Evolutionary conservation across 2,888 invertebrate species (phyloP).

Genomic region (Anoplius nigerrimus): DNA sequence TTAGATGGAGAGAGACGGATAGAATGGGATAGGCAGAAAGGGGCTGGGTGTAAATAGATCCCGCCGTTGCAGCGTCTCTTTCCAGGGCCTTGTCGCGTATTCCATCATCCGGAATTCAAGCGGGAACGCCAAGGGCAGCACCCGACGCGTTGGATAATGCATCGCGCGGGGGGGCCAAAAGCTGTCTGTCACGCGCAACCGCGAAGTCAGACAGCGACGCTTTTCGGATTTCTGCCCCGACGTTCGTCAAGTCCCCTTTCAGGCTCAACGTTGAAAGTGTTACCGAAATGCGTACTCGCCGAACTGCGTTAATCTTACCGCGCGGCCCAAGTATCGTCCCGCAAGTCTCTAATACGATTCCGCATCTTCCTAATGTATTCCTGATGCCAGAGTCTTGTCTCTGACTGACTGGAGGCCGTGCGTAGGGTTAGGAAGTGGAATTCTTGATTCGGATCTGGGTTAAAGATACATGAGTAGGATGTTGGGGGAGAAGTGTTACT

Average conservation of each 20-base stretch:
- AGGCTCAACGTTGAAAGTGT: slow-evolving; percentile 13
- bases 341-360: background rate
- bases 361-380: background rate
- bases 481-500: too few relatives aligned
- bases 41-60: slow-evolving; percentile 27
- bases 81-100: slow-evolving; percentile 25
- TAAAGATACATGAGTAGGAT: too few relatives aligned
- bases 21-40: too few relatives aligned
- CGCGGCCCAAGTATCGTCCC: background rate
- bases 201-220: slow-evolving; percentile 38
- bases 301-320: background rate
- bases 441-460: too few relatives aligned
- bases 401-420: too few relatives aligned
- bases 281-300: slow-evolving; percentile 13
- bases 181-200: slow-evolving; percentile 45
- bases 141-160: slow-evolving; percentile 47
- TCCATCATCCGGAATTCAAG: slow-evolving; percentile 33
- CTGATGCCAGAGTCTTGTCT: too few relatives aligned
- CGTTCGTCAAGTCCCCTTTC: slow-evolving; percentile 34
- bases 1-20: background rate
- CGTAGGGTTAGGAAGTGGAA: too few relatives aligned
- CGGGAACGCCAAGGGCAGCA: slow-evolving; percentile 8
- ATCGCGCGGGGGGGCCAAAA: slow-evolving; percentile 30
- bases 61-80: slow-evolving; percentile 6
- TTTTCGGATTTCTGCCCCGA: slow-evolving; percentile 37